Evolutionary conservation across 2,888 invertebrate species (phyloP).

Genomic region (Cephus rjabovi): DNA sequence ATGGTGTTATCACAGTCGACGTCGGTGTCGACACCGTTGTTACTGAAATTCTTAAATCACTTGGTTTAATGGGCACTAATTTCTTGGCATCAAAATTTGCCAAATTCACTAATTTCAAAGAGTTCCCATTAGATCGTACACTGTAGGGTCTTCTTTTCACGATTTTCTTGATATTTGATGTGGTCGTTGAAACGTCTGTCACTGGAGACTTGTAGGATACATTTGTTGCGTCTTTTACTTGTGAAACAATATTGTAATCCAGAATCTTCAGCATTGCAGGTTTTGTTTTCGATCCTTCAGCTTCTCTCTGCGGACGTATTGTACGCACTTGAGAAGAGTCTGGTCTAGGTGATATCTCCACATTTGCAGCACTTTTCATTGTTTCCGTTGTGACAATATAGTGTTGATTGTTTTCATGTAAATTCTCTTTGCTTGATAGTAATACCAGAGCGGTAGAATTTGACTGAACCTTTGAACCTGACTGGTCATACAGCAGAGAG

Average conservation of each 20-base stretch:
- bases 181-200: conserved; percentile 5
- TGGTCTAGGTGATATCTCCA: background rate
- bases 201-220: conserved; percentile 23
- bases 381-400: too few relatives aligned
- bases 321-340: background rate
- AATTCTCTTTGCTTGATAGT: conserved; percentile 37
- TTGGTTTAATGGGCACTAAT: conserved; percentile 44
- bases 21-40: background rate
- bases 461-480: background rate
- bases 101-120: conserved; percentile 42
- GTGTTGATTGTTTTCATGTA: conserved; percentile 25
- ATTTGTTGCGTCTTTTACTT: background rate
- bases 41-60: conserved; percentile 39
- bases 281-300: background rate
- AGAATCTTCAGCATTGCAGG: conserved; percentile 12
- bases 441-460: conserved; percentile 20
- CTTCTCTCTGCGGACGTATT: background rate
- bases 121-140: conserved; percentile 28
- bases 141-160: conserved; percentile 35
- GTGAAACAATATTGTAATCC: conserved; percentile 10
- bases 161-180: conserved; percentile 7
- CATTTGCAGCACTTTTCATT: too few relatives aligned
- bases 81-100: conserved; percentile 46
- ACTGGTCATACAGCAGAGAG: background rate
- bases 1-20: background rate